Evolutionary conservation across 2,888 invertebrate genomes (phyloP).

Genomic region (Stenurella melanura): DNA sequence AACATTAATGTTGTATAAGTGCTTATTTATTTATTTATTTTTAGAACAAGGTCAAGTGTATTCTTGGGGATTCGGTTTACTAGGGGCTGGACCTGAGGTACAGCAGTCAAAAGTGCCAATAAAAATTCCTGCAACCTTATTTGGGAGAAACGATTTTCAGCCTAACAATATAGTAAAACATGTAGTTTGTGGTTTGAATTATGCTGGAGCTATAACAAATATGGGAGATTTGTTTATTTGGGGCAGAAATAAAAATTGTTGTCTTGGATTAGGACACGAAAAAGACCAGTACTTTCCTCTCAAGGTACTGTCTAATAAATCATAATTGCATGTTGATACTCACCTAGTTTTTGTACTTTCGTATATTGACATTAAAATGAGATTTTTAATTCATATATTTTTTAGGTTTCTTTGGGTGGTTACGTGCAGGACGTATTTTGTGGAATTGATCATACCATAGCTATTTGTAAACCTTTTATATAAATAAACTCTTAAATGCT

Average conservation of each 20-base stretch:
- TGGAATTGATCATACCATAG: conserved; percentile 91
- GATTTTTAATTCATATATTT: not conserved
- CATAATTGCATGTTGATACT: not conserved
- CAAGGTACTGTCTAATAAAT: conserved; percentile 76
- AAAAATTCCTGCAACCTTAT: conserved; percentile 85
- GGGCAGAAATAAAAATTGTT: conserved; percentile 91
- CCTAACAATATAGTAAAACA: conserved; percentile 80
- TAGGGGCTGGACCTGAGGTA: conserved; percentile 91
- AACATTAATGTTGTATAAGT: not conserved
- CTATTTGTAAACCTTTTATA: conserved; percentile 84
- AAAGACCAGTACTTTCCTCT: conserved; percentile 93
- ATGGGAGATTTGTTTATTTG: conserved; percentile 91
- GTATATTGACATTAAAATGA: not conserved
- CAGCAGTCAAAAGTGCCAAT: conserved; percentile 81
- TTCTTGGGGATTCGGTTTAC: conserved; percentile 95
- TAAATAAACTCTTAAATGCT: conserved; percentile 64
- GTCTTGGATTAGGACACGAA: conserved; percentile 87
- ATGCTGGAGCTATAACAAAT: conserved; percentile 88
- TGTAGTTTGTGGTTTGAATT: conserved; percentile 83
- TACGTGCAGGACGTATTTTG: conserved; percentile 83
- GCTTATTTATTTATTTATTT: conserved; percentile 22
- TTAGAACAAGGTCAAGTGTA: conserved; percentile 88
- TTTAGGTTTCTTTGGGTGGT: conserved; percentile 85
- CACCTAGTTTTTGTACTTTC: not conserved
- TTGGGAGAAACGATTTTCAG: conserved; percentile 90